These are phyloP conservation scores for Thymelicus lineola DNA, from an alignment of 2,888 invertebrate genomes.

Conservation along the genomic window DNA sequence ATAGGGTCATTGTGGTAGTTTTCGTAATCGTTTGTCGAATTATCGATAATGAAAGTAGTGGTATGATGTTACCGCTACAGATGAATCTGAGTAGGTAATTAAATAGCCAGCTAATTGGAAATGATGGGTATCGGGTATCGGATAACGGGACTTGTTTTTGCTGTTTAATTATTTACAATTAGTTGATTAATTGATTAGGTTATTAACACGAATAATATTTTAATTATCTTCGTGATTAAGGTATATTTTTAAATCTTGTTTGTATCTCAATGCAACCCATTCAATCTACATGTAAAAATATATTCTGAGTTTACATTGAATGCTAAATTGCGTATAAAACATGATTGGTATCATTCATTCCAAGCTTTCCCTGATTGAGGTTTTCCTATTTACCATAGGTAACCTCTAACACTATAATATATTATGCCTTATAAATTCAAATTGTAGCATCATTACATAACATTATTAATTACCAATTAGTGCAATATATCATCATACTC, in stretches of 20 bases:
- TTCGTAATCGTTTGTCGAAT: not conserved
- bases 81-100: not conserved
- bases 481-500: not conserved
- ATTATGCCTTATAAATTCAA: too few species aligned
- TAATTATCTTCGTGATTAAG: not conserved
- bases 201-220: not conserved
- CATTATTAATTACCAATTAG: not conserved
- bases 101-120: not conserved
- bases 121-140: slow-evolving; percentile 1
- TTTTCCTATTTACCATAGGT: too few species aligned
- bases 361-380: too few species aligned
- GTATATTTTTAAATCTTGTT: not conserved
- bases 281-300: too few species aligned
- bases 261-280: too few species aligned
- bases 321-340: too few species aligned
- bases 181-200: not conserved
- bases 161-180: slow-evolving; percentile 4
- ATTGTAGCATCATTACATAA: too few species aligned
- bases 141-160: not conserved
- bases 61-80: not conserved
- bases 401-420: too few species aligned
- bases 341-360: too few species aligned
- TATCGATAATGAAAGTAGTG: not conserved
- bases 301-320: too few species aligned
- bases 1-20: not conserved